These are phyloP conservation scores for Harmothoe impar DNA, from an alignment of 2,888 invertebrate species.

Conservation along the genomic window DNA sequence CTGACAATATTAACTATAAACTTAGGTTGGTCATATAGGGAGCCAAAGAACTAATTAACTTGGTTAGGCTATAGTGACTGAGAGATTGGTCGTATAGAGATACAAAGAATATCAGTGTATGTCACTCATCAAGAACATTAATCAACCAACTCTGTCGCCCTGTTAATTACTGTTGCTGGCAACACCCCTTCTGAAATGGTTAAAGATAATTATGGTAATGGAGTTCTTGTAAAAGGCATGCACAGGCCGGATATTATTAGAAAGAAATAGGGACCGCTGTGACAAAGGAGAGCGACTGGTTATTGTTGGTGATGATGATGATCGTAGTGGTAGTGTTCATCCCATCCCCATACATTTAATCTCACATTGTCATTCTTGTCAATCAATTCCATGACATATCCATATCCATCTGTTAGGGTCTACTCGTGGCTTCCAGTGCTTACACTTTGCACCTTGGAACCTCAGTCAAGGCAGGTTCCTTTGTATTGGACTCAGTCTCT, in stretches of 20 bases:
- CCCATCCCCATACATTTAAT: background rate
- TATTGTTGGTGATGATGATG: background rate
- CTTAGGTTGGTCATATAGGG: too few relatives aligned
- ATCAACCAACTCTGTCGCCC: too few relatives aligned
- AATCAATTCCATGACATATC: background rate
- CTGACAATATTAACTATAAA: too few relatives aligned
- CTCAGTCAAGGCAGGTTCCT: background rate
- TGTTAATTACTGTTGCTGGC: too few relatives aligned
- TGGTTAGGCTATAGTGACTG: too few relatives aligned
- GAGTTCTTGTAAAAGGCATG: background rate
- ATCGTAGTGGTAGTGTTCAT: background rate
- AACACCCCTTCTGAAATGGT: background rate
- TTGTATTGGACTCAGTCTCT: too few relatives aligned
- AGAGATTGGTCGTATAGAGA: too few relatives aligned
- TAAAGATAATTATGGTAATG: background rate
- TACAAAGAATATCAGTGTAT: too few relatives aligned
- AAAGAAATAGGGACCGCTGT: too few relatives aligned
- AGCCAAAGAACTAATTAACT: too few relatives aligned
- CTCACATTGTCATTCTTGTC: background rate
- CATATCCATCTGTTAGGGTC: conserved; percentile 7
- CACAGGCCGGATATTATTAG: background rate
- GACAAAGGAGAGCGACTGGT: conserved; percentile 1
- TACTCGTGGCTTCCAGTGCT: conserved; percentile 34
- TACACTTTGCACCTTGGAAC: background rate
- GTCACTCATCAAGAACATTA: too few relatives aligned